Percentiles rank a stretch among this genome's conserved stretches.
Conservation (phyloP, 2,888 invertebrate genomes). For the Dastarcus helophoroides region DNA sequence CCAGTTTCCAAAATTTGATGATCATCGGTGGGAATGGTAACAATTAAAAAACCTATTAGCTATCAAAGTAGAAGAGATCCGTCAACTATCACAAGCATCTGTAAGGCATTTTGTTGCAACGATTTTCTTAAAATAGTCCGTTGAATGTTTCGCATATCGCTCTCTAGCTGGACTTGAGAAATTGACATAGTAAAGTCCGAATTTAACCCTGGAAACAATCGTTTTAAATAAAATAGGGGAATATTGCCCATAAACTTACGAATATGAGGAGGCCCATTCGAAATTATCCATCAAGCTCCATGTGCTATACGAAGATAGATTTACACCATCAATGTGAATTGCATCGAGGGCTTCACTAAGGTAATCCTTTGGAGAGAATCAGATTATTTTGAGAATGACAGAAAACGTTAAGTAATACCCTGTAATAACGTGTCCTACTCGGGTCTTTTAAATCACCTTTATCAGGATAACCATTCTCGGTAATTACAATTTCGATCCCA, state of each 20-base stretch:
- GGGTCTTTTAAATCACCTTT: conserved; percentile 4
- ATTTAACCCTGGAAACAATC: conserved; percentile 41
- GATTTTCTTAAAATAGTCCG: conserved; percentile 40
- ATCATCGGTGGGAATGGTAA: too few relatives aligned
- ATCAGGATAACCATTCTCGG: conserved; percentile 13
- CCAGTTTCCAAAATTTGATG: too few relatives aligned
- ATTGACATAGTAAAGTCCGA: too few relatives aligned
- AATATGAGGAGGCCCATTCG: conserved; percentile 45
- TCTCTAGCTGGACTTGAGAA: conserved; percentile 44
- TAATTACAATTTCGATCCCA: conserved; percentile 8
- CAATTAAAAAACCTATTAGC: too few relatives aligned
- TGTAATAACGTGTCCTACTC: conserved; percentile 5
- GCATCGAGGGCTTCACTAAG: conserved; percentile 17
- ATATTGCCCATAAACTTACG: conserved; percentile 30
- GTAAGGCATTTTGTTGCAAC: conserved; percentile 29
- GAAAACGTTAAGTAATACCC: conserved; percentile 1
- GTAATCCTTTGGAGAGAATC: too few relatives aligned
- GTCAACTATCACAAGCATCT: conserved; percentile 1
- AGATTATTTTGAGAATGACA: too few relatives aligned
- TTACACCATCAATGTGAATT: conserved; percentile 32
- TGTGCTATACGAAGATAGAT: conserved; percentile 43
- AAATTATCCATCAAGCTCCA: conserved; percentile 53
- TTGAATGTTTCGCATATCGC: conserved; percentile 51
- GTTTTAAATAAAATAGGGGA: too few relatives aligned
- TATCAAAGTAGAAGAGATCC: too few relatives aligned